A percentile compares a stretch with the other conserved stretches of the same genome.
These are phyloP conservation scores for Cataglyphis albicans DNA, from an alignment of 2,888 invertebrate species.

Conservation along the genomic window DNA sequence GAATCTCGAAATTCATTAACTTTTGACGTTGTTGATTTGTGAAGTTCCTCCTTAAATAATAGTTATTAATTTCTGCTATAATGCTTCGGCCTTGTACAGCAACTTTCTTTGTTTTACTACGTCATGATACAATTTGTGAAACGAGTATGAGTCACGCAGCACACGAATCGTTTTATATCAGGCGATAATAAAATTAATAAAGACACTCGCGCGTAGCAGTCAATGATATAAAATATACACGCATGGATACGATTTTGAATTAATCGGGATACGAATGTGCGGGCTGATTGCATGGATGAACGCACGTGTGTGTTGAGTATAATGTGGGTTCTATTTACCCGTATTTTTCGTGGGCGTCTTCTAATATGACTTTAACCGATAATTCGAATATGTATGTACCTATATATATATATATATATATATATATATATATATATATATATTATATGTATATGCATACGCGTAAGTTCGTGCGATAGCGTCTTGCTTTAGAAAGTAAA, in stretches of 20 bases:
- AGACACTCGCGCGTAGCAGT: not conserved
- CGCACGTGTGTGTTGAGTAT: slow-evolving; percentile 23
- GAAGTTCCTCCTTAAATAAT: not conserved
- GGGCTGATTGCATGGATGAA: not conserved
- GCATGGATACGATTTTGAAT: slow-evolving; percentile 17
- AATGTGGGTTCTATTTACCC: slow-evolving; percentile 39
- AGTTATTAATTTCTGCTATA: not conserved
- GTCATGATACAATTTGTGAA: slow-evolving; percentile 5
- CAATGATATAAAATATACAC: not conserved
- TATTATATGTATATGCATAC: slow-evolving; percentile 7
- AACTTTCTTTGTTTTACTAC: slow-evolving; percentile 18
- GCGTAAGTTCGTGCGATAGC: slow-evolving; percentile 47
- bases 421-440: too few species aligned
- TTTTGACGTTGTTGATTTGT: too few species aligned
- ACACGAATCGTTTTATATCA: slow-evolving; percentile 30
- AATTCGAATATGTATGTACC: not conserved
- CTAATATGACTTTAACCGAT: slow-evolving; percentile 3
- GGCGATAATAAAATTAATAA: slow-evolving; percentile 38
- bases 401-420: not conserved
- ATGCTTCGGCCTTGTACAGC: slow-evolving; percentile 10
- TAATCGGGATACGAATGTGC: slow-evolving; percentile 16
- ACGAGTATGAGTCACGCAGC: slow-evolving; percentile 31
- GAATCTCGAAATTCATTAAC: too few species aligned
- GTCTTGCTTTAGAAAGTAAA: slow-evolving; percentile 78
- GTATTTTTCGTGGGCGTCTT: slow-evolving; percentile 52